Evolutionary conservation across 2,113 vertebrate genomes (phyloP), one percentile per base, ranked within the genome.

Genomic region (Ahaetulla prasina): DNA sequence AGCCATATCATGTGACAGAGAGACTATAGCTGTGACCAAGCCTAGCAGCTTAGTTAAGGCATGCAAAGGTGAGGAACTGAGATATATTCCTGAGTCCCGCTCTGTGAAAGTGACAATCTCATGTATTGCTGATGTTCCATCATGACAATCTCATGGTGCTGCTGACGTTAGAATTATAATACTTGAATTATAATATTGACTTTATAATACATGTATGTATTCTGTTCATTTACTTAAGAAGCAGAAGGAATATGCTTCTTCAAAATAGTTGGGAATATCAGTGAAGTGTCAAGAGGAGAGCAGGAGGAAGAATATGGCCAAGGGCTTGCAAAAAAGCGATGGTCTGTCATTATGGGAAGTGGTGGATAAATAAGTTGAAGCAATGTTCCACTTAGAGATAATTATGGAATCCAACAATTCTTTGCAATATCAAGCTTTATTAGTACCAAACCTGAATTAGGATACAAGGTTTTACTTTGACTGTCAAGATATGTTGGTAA

Each of bases 381-480:
- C 52, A 50, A 91, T 95, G 92, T 49, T 94, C 63, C 16, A 88
- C 1, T 45, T 94, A 20, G 91, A 87, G 11, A 80, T 95, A 22
- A 96, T 94, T 87, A 68, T 95, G 35, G 25, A 86, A 2, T 93
- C 93, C 54, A 57, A 18, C 3, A 95, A 94, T 88, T 89, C 94
- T 35, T 95, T 92, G 94, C 93, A 92, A 30, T 95, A 91, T 63
- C 93, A 92, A 7, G 90, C 94, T 6, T 93, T 94, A 35, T 86
- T 95, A n/a, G 88, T 93, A 8, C 94, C 86, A 23, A 95, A 91
- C 30, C 93, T 93, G 49, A 85, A 95, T 91, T 91, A 88, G 10
- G 43, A 86, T 9, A 30, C 94, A 7, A 30, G 80, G 25, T 94
- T 96, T 47, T 94, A 91, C 27, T 68, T 94, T 35, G 93, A 96